phyloP scores from a whole-genome alignment of 2,888 invertebrate species.

The Norana najaformis region DNA sequence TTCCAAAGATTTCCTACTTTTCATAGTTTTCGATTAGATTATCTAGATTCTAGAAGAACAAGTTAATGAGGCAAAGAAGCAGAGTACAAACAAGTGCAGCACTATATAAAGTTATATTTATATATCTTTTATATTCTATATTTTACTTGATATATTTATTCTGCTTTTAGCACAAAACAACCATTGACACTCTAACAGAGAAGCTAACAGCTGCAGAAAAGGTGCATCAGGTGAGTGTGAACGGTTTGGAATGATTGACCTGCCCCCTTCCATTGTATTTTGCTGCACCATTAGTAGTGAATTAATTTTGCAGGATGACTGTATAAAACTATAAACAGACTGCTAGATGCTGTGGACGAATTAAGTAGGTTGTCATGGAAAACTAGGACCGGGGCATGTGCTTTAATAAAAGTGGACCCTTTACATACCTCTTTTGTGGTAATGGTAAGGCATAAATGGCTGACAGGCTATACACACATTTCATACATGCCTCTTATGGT shows the following conservation, averaged over 20 bases:
- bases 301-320: not conserved
- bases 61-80: not conserved
- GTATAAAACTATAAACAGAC: not conserved
- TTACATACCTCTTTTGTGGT: not conserved
- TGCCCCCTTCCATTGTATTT: not conserved
- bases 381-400: not conserved
- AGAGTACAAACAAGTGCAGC: not conserved
- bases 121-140: not conserved
- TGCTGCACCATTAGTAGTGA: not conserved
- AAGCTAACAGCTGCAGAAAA: not conserved
- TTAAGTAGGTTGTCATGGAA: not conserved
- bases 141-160: slow-evolving; percentile 1
- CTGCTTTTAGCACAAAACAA: not conserved
- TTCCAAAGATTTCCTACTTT: too few relatives aligned
- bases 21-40: too few relatives aligned
- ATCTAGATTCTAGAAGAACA: too few relatives aligned
- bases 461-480: not conserved
- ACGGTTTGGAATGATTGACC: not conserved
- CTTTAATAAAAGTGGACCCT: too few relatives aligned
- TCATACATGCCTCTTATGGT: not conserved
- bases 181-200: not conserved
- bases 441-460: not conserved
- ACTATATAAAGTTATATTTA: not conserved
- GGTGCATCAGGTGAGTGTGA: not conserved
- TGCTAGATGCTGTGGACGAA: not conserved